Conservation (phyloP, 92 coral and sea anemone species). For the Epizoanthus stellaris region DNA sequence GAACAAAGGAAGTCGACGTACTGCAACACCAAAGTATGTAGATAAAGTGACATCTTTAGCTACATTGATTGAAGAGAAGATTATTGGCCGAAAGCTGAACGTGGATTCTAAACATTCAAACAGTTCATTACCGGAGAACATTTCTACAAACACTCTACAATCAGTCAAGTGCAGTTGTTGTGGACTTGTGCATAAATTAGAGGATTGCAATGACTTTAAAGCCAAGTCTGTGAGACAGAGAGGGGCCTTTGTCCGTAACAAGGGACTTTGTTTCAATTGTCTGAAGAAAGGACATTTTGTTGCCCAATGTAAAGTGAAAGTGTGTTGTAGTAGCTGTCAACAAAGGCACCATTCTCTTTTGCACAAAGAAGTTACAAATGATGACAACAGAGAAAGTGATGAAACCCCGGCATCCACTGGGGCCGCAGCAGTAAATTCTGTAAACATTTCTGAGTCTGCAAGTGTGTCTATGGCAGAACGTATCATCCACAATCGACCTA, state of each 20-base stretch:
- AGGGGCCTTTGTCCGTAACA: slow-evolving; percentile 35
- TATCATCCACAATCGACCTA: slow-evolving; percentile 9
- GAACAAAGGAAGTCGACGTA: slow-evolving; percentile 2
- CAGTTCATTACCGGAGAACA: slow-evolving; percentile 2
- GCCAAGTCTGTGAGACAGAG: slow-evolving; percentile 52
- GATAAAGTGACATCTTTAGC: slow-evolving; percentile 44
- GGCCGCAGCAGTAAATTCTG: slow-evolving; percentile 28
- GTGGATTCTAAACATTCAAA: slow-evolving; percentile 10
- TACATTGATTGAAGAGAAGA: slow-evolving; percentile 9
- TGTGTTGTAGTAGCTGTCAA: slow-evolving; percentile 53
- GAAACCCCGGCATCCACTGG: slow-evolving; percentile 27
- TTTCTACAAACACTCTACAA: not conserved
- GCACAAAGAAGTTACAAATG: slow-evolving; percentile 58
- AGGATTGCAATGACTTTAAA: slow-evolving; percentile 50
- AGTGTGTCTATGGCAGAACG: slow-evolving; percentile 11
- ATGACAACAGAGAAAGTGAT: slow-evolving; percentile 38
- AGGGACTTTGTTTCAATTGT: slow-evolving; percentile 51
- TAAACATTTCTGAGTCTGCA: slow-evolving; percentile 22
- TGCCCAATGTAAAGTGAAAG: slow-evolving; percentile 45
- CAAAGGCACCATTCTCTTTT: slow-evolving; percentile 62
- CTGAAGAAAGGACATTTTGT: slow-evolving; percentile 46
- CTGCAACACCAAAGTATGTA: not conserved
- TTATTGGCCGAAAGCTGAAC: not conserved
- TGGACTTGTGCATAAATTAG: slow-evolving; percentile 30
- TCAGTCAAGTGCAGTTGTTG: slow-evolving; percentile 44